Percentiles rank a stretch among this genome's conserved stretches.
These are phyloP conservation scores for Colinus virginianus DNA, from an alignment of 2,113 vertebrate genomes.

Conservation along the genomic window DNA sequence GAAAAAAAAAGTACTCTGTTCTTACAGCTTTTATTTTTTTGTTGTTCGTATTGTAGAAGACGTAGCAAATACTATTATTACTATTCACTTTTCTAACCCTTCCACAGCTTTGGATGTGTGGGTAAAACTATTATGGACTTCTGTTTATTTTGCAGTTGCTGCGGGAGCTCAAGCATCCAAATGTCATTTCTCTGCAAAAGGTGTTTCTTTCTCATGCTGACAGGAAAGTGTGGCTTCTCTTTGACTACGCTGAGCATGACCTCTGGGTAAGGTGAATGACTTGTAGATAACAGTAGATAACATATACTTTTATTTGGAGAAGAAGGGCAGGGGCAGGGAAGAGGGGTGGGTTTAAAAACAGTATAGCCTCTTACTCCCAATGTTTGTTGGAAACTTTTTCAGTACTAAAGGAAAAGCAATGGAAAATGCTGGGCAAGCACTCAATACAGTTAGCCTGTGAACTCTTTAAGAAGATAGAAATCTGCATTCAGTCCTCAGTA, in stretches of 20 bases:
- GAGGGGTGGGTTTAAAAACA: background rate
- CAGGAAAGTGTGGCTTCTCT: conserved; percentile 99
- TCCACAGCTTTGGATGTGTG: background rate
- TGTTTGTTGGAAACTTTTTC: background rate
- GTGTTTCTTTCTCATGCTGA: conserved; percentile 99
- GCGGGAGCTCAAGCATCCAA: conserved; percentile 97
- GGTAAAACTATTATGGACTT: conserved; percentile 30
- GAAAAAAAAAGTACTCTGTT: background rate
- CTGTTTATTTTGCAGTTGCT: conserved; percentile 89
- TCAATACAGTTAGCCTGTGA: background rate
- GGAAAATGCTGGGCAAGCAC: background rate
- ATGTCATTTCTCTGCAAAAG: conserved; percentile 99
- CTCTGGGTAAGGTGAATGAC: conserved; percentile 90
- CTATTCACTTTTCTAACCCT: background rate
- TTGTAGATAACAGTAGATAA: background rate
- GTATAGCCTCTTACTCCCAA: background rate
- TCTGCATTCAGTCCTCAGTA: background rate
- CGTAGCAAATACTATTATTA: background rate
- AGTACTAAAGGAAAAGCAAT: background rate
- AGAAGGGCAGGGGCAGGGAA: background rate
- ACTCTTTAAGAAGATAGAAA: background rate
- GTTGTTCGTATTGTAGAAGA: background rate
- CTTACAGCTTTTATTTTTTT: background rate
- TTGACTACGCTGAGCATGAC: conserved; percentile 98
- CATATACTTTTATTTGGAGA: background rate